phyloP scores from a whole-genome alignment of 2,797 vertebrate genomes.

The Dendrocincla tyrannina region DNA sequence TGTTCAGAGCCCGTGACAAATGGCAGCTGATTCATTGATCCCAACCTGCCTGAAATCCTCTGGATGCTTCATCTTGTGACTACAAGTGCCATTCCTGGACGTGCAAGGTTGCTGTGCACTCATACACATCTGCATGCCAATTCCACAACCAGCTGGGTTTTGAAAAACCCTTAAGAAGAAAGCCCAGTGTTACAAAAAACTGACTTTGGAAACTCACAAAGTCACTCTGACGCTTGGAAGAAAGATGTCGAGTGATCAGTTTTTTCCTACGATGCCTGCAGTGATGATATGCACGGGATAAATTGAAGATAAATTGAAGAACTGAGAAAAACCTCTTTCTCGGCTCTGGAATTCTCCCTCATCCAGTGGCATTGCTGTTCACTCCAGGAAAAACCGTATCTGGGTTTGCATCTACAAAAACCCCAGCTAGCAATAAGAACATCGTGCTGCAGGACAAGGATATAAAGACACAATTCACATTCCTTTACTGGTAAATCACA shows the following conservation, averaged over 20 bases:
- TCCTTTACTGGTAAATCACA: slow-evolving; percentile 20
- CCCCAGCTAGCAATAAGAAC: background rate
- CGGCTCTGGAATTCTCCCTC: background rate
- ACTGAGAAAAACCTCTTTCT: background rate
- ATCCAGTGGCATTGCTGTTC: background rate
- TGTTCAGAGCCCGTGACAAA: background rate
- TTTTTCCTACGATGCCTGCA: background rate
- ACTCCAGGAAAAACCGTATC: background rate
- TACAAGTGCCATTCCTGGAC: background rate
- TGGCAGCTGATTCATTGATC: background rate
- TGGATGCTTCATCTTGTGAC: fast-evolving
- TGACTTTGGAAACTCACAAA: background rate
- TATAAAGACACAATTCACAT: background rate
- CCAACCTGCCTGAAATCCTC: background rate
- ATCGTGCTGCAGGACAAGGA: background rate
- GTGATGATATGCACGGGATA: background rate
- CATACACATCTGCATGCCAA: fast-evolving
- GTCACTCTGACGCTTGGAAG: background rate
- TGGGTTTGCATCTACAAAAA: background rate
- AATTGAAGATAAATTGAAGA: background rate
- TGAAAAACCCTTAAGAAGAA: background rate
- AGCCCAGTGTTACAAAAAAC: background rate
- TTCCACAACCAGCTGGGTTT: background rate
- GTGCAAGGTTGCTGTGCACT: background rate
- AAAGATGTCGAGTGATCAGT: background rate